Evolutionary conservation across 2,797 vertebrate species (phyloP).

Genomic region (Anguilla marmorata): DNA sequence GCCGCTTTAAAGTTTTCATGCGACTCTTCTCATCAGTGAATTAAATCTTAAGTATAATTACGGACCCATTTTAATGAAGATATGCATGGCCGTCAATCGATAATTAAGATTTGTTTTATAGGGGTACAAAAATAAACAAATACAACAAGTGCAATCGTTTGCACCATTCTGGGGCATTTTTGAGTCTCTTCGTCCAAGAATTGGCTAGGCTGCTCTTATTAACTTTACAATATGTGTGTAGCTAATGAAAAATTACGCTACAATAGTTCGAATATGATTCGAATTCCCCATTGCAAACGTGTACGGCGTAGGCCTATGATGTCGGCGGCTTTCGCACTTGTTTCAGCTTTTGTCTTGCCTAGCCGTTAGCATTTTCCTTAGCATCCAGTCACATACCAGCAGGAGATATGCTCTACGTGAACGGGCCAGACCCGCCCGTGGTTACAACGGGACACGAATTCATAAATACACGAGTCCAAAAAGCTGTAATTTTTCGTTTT

Average conservation of each 20-base stretch:
- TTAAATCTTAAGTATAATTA: background rate
- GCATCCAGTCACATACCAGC: slow-evolving; percentile 60
- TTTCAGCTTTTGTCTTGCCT: background rate
- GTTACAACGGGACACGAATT: slow-evolving; percentile 57
- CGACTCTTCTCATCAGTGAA: slow-evolving; percentile 48
- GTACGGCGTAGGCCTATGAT: background rate
- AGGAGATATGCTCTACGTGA: slow-evolving; percentile 52
- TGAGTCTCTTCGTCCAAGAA: background rate
- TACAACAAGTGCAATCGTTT: too few species aligned
- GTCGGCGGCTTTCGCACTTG: background rate
- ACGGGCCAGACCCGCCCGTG: slow-evolving; percentile 43
- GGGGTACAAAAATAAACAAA: background rate
- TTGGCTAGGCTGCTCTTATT: too few species aligned
- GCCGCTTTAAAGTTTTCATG: slow-evolving; percentile 44
- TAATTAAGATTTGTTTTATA: background rate
- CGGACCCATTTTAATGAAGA: background rate
- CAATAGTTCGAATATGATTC: too few species aligned
- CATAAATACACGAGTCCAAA: slow-evolving; percentile 36
- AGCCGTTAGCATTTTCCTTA: slow-evolving; percentile 54
- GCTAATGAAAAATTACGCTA: too few species aligned
- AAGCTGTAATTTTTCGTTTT: too few species aligned
- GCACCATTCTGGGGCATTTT: too few species aligned
- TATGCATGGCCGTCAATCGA: background rate
- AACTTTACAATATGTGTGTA: too few species aligned
- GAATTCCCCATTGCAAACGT: too few species aligned